A percentile compares a stretch with the other conserved stretches of the same genome.
These are phyloP conservation scores for Helicolenus hilgendorfi DNA, from an alignment of 2,797 vertebrate genomes.

Conservation along the genomic window DNA sequence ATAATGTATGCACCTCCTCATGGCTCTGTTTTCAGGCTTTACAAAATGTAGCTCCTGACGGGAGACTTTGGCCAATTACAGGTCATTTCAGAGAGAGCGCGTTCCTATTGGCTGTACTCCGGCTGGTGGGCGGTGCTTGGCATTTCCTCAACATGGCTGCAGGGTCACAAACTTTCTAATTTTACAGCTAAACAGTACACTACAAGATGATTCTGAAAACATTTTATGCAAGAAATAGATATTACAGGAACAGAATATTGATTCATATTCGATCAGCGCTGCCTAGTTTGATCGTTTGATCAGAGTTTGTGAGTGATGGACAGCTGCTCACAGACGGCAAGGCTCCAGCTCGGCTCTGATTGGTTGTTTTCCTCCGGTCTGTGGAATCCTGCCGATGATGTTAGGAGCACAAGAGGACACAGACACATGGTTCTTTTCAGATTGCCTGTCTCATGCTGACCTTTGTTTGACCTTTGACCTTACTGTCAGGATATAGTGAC, in stretches of 20 bases:
- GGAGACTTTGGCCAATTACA: background rate
- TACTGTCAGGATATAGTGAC: background rate
- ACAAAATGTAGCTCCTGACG: fast-evolving
- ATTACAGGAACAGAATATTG: too few species aligned
- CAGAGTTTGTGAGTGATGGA: fast-evolving
- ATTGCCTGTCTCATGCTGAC: background rate
- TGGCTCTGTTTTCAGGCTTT: background rate
- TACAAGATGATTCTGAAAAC: too few species aligned
- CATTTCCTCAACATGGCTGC: too few species aligned
- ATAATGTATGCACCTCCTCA: background rate
- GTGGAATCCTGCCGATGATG: background rate
- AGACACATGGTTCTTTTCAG: background rate
- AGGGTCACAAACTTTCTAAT: background rate
- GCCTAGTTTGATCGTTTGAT: background rate
- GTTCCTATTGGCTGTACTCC: background rate
- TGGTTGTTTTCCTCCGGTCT: background rate
- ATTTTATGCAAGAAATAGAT: too few species aligned
- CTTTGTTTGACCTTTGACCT: too few species aligned
- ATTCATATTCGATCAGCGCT: fast-evolving
- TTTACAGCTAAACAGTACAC: too few species aligned
- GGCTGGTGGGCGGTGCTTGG: too few species aligned
- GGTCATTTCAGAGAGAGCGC: background rate
- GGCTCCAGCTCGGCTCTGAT: background rate
- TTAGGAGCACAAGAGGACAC: background rate
- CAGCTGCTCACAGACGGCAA: background rate